Percentiles rank a stretch among this genome's conserved stretches.
These are phyloP conservation scores for Diachrysia chrysitis DNA, from an alignment of 2,888 invertebrate genomes.

Conservation along the genomic window DNA sequence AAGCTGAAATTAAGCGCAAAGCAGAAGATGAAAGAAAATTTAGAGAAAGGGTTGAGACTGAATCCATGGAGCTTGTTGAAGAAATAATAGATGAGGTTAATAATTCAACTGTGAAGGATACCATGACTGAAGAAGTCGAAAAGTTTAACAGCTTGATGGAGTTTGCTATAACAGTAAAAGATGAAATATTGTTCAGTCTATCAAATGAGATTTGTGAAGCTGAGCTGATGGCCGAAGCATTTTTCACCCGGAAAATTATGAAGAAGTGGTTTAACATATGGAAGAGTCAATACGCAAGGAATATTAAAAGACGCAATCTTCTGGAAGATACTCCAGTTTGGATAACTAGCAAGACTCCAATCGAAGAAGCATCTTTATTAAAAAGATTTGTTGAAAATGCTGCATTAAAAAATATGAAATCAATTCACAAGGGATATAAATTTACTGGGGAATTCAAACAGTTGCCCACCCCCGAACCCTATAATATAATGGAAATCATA, in stretches of 20 bases:
- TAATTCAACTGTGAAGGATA: slow-evolving; percentile 67
- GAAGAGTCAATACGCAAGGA: slow-evolving; percentile 75
- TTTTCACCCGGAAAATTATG: slow-evolving; percentile 74
- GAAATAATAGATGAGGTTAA: slow-evolving; percentile 75
- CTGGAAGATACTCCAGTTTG: slow-evolving; percentile 85
- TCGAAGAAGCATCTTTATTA: slow-evolving; percentile 76
- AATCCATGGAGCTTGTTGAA: slow-evolving; percentile 73
- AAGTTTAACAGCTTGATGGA: slow-evolving; percentile 69
- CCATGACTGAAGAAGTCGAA: slow-evolving; percentile 75
- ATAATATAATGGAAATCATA: slow-evolving; percentile 83
- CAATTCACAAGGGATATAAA: slow-evolving; percentile 79
- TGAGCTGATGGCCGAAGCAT: slow-evolving; percentile 80
- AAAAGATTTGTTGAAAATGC: slow-evolving; percentile 73
- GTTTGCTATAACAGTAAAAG: slow-evolving; percentile 68
- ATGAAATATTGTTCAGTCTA: slow-evolving; percentile 74
- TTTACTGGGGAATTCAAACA: slow-evolving; percentile 78
- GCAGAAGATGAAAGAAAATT: slow-evolving; percentile 75
- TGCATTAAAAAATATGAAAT: slow-evolving; percentile 80
- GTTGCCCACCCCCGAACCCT: slow-evolving; percentile 73
- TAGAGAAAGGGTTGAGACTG: slow-evolving; percentile 76
- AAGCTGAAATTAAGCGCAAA: slow-evolving; percentile 75
- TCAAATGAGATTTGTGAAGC: slow-evolving; percentile 73
- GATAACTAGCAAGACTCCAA: slow-evolving; percentile 76
- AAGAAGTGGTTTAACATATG: slow-evolving; percentile 81
- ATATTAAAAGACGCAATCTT: slow-evolving; percentile 75